Percentiles rank a stretch among this genome's conserved stretches.
Conservation (phyloP, 2,113 vertebrate genomes). For the Phocoena sinus region DNA sequence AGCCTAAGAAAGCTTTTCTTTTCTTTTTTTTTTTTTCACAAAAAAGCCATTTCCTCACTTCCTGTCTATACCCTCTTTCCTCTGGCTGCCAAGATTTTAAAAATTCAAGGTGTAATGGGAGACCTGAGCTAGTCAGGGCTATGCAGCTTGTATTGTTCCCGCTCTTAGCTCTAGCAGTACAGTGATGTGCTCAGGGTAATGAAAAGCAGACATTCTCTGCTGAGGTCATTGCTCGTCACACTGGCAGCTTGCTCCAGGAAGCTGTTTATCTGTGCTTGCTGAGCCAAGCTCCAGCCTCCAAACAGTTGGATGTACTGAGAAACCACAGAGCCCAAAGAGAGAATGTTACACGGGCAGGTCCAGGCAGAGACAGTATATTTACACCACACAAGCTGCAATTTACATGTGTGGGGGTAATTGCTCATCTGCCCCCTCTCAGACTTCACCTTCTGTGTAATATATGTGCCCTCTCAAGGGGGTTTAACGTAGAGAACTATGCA, state of each 20-base stretch:
- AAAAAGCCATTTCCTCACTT: conserved; percentile 5
- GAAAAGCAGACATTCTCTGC: conserved; percentile 39
- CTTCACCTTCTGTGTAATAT: background rate
- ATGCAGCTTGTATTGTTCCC: background rate
- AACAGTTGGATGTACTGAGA: conserved; percentile 64
- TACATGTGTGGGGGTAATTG: background rate
- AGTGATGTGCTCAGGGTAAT: conserved; percentile 19
- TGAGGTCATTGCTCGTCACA: conserved; percentile 52
- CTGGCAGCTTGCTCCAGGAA: conserved; percentile 65
- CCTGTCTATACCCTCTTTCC: background rate
- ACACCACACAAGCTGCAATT: conserved; percentile 32
- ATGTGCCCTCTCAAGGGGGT: background rate
- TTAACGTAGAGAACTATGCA: background rate
- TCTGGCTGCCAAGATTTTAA: background rate
- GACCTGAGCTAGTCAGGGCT: background rate
- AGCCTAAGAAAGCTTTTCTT: background rate
- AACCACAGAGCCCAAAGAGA: conserved; percentile 62
- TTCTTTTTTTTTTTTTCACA: background rate
- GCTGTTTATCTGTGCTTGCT: conserved; percentile 65
- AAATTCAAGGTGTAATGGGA: conserved; percentile 15
- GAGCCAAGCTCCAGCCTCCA: conserved; percentile 62
- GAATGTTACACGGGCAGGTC: conserved; percentile 24
- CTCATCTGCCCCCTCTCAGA: conserved; percentile 14
- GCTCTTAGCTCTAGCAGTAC: background rate
- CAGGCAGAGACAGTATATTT: conserved; percentile 54